These are phyloP conservation scores for Neuroterus valhalla DNA, from an alignment of 1,140 invertebrate species.

Conservation along the genomic window DNA sequence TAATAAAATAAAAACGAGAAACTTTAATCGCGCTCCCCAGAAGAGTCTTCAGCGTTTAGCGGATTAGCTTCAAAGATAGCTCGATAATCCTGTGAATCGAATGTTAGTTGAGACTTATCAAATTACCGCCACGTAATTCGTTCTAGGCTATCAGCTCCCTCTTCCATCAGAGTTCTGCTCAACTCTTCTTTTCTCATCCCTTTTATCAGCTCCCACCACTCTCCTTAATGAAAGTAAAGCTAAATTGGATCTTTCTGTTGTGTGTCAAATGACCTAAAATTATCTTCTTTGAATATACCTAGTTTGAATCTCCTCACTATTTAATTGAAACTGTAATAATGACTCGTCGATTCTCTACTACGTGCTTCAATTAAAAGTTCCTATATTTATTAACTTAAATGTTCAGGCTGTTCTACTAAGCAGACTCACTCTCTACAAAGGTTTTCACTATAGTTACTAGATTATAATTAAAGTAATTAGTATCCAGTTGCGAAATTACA, in stretches of 20 bases:
- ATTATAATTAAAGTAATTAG: too few relatives aligned
- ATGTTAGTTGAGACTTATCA: constrained; percentile 57
- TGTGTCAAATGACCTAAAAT: constrained; percentile 46
- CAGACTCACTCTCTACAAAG: too few relatives aligned
- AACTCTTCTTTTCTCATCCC: constrained; percentile 42
- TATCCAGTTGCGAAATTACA: too few relatives aligned
- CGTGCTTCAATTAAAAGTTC: too few relatives aligned
- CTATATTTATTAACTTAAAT: too few relatives aligned
- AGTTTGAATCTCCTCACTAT: too few relatives aligned
- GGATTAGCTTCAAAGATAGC: constrained; percentile 45
- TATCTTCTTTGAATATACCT: constrained; percentile 15
- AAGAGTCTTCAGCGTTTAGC: constrained; percentile 43
- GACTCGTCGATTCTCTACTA: too few relatives aligned
- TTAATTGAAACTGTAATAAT: too few relatives aligned
- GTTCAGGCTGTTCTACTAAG: too few relatives aligned
- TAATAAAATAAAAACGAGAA: constrained; percentile 40
- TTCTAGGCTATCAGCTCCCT: constrained; percentile 39
- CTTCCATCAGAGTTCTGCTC: constrained; percentile 40
- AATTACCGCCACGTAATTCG: constrained; percentile 53
- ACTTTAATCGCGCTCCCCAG: constrained; percentile 31
- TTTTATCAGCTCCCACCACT: constrained; percentile 31
- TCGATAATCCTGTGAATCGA: constrained; percentile 57
- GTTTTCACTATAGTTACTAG: too few relatives aligned
- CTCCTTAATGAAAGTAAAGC: constrained; percentile 42
- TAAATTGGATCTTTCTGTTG: constrained; percentile 62